These are phyloP conservation scores for Kradibia gibbosae DNA, from an alignment of 1,140 invertebrate genomes.

Conservation along the genomic window DNA sequence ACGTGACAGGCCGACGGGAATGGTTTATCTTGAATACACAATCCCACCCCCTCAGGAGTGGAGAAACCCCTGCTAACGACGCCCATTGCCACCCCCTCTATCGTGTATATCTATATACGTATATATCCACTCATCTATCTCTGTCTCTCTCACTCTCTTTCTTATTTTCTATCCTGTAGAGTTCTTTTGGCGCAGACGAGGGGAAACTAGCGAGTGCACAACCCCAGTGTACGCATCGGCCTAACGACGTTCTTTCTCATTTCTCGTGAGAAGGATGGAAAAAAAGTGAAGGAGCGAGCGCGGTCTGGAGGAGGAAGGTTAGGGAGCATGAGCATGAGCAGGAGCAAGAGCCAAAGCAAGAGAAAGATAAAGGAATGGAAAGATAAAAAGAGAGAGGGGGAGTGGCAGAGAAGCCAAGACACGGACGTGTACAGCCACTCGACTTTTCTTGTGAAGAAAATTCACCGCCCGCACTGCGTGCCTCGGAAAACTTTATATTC, in stretches of 20 bases:
- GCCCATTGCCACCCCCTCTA: conserved; percentile 64
- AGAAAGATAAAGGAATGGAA: neutral
- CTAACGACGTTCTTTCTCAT: conserved; percentile 69
- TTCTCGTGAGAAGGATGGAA: conserved; percentile 50
- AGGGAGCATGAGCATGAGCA: neutral
- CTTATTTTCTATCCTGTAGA: neutral
- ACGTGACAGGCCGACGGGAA: conserved; percentile 68
- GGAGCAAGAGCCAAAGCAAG: neutral
- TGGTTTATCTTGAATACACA: conserved; percentile 72
- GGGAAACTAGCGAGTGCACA: conserved; percentile 44
- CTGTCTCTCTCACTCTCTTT: neutral
- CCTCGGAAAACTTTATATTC: conserved; percentile 39
- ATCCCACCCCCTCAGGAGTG: conserved; percentile 57
- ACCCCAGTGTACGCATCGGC: conserved; percentile 39
- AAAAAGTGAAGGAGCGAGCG: conserved; percentile 39
- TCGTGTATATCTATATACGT: conserved; percentile 53
- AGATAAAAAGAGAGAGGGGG: conserved; percentile 37
- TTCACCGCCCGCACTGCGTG: conserved; percentile 5
- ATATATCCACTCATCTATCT: conserved; percentile 31
- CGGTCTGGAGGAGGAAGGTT: no score
- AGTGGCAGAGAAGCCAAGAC: conserved; percentile 13
- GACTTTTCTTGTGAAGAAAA: conserved; percentile 43
- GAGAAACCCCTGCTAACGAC: conserved; percentile 63
- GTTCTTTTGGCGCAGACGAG: conserved; percentile 10
- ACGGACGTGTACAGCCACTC: conserved; percentile 33